Conservation (phyloP, 2,888 invertebrate species). For the Drosophila robusta region DNA sequence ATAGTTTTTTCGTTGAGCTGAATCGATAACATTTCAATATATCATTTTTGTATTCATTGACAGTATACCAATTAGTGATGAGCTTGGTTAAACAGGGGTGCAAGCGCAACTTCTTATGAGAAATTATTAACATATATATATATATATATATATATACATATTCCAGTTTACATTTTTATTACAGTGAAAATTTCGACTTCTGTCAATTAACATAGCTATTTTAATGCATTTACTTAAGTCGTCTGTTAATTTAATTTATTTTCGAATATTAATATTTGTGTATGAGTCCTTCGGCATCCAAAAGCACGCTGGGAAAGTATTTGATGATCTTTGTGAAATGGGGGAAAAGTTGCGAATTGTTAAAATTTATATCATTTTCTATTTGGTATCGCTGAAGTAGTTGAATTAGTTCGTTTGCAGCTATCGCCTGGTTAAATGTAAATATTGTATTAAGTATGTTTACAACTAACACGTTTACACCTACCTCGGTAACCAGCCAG, state of each 20-base stretch:
- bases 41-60: not conserved
- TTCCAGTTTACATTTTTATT: not conserved
- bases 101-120: not conserved
- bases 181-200: not conserved
- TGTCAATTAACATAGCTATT: constrained; percentile 2
- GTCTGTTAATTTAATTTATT: not conserved
- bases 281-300: constrained; percentile 51
- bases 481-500: constrained; percentile 41
- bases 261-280: constrained; percentile 7
- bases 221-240: not conserved
- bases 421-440: constrained; percentile 13
- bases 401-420: constrained; percentile 26
- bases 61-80: constrained; percentile 2
- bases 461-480: not conserved
- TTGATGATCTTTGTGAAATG: constrained; percentile 57
- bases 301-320: constrained; percentile 46
- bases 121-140: not conserved
- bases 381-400: constrained; percentile 46
- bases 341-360: constrained; percentile 42
- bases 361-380: constrained; percentile 45
- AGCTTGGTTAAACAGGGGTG: constrained; percentile 3
- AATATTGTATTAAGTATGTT: not conserved
- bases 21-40: constrained; percentile 11
- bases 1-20: not conserved
- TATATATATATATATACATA: too few species aligned